Percentiles rank a stretch among this genome's conserved stretches.
These are phyloP conservation scores for Eptesicus fuscus DNA, from an alignment of 2,113 vertebrate genomes.

Conservation along the genomic window DNA sequence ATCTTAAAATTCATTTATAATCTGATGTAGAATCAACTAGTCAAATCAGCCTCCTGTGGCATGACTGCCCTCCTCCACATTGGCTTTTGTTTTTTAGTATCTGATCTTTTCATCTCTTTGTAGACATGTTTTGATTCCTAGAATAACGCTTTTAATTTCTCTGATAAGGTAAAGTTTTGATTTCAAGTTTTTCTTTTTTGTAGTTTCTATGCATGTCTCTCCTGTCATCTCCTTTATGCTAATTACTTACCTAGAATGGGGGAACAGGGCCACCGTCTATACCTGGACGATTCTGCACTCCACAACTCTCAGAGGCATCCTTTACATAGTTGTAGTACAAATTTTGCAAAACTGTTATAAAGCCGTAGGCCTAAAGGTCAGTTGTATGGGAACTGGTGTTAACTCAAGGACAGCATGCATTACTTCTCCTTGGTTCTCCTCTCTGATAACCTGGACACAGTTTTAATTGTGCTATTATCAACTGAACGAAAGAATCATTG, in stretches of 20 bases:
- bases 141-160: conserved; percentile 25
- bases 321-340: not conserved
- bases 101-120: conserved; percentile 22
- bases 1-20: not conserved
- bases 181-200: not conserved
- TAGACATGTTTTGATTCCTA: conserved; percentile 32
- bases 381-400: not conserved
- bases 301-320: not conserved
- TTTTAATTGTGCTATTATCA: not conserved
- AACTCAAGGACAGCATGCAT: not conserved
- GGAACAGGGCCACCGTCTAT: not conserved
- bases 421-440: not conserved
- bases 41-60: not conserved
- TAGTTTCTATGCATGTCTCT: not conserved
- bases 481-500: not conserved
- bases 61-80: not conserved
- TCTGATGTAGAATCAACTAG: not conserved
- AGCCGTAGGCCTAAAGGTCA: not conserved
- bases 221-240: not conserved
- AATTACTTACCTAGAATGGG: not conserved
- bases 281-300: not conserved
- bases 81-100: not conserved
- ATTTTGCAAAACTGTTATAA: not conserved
- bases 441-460: not conserved
- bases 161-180: not conserved